Evolutionary conservation across 2,113 vertebrate genomes (phyloP).

Genomic region (Oreochromis tanganicae): DNA sequence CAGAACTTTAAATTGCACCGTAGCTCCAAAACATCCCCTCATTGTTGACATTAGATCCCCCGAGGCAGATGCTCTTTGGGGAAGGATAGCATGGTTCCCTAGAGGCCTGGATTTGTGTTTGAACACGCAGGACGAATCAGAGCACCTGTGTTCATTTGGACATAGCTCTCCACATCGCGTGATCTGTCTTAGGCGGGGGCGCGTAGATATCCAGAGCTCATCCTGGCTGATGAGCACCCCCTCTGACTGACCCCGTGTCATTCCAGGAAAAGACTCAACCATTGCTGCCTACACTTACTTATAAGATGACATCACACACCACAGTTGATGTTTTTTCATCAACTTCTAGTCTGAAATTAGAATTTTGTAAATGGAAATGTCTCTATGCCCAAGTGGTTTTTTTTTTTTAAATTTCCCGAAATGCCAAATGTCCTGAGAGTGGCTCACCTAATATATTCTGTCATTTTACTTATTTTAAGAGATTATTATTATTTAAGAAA

Average conservation of each 20-base stretch:
- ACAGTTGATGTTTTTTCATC: not conserved
- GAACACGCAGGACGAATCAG: slow-evolving; percentile 71
- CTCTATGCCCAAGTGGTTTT: not conserved
- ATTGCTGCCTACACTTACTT: not conserved
- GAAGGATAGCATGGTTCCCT: slow-evolving; percentile 43
- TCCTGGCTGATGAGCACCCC: slow-evolving; percentile 28
- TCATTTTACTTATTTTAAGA: not conserved
- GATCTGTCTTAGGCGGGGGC: slow-evolving; percentile 17
- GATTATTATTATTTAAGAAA: not conserved
- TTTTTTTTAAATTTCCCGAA: not conserved
- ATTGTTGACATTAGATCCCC: slow-evolving; percentile 67
- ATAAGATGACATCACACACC: slow-evolving; percentile 2
- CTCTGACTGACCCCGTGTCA: slow-evolving; percentile 6
- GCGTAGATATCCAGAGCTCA: not conserved
- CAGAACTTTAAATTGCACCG: slow-evolving; percentile 49
- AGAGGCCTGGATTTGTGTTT: slow-evolving; percentile 64
- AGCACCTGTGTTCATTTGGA: slow-evolving; percentile 71
- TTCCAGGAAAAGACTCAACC: slow-evolving; percentile 26
- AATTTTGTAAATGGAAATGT: not conserved
- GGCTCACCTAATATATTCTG: not conserved
- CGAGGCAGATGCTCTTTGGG: slow-evolving; percentile 58
- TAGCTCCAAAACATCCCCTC: slow-evolving; percentile 51
- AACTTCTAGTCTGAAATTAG: not conserved
- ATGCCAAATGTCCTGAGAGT: not conserved
- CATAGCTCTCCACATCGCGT: slow-evolving; percentile 54